phyloP scores from a whole-genome alignment of 2,113 vertebrate species.

The Xiphophorus maculatus region DNA sequence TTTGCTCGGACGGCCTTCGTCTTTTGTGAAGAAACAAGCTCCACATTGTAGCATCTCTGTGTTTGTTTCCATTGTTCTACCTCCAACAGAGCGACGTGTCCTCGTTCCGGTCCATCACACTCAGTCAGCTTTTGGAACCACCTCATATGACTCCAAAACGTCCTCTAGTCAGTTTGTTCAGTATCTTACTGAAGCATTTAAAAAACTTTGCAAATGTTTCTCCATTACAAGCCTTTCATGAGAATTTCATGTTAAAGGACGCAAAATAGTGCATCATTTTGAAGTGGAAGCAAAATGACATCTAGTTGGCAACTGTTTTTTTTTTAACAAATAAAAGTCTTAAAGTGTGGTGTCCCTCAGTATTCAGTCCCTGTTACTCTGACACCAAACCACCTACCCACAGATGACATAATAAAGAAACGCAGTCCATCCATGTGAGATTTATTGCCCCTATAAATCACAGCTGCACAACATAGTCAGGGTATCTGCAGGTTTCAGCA shows the following conservation, averaged over 20 bases:
- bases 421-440: too few relatives aligned
- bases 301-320: not conserved
- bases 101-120: not conserved
- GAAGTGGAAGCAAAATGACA: not conserved
- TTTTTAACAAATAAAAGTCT: not conserved
- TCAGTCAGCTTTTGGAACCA: slow-evolving; percentile 9
- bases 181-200: not conserved
- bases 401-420: not conserved
- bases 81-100: not conserved
- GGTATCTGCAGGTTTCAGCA: too few relatives aligned
- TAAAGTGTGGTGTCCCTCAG: not conserved
- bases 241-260: not conserved
- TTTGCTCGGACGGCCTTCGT: not conserved
- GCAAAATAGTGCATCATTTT: not conserved
- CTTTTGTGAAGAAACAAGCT: slow-evolving; percentile 14
- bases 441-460: not conserved
- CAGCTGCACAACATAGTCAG: not conserved
- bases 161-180: not conserved
- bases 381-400: not conserved
- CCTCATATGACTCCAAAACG: not conserved
- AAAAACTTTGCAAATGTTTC: not conserved
- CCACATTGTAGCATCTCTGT: slow-evolving; percentile 11
- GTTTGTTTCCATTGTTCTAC: slow-evolving; percentile 4
- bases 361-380: not conserved
- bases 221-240: not conserved